Evolutionary conservation across 1,140 invertebrate species (phyloP).

Genomic region (Dermatophagoides farinae): DNA sequence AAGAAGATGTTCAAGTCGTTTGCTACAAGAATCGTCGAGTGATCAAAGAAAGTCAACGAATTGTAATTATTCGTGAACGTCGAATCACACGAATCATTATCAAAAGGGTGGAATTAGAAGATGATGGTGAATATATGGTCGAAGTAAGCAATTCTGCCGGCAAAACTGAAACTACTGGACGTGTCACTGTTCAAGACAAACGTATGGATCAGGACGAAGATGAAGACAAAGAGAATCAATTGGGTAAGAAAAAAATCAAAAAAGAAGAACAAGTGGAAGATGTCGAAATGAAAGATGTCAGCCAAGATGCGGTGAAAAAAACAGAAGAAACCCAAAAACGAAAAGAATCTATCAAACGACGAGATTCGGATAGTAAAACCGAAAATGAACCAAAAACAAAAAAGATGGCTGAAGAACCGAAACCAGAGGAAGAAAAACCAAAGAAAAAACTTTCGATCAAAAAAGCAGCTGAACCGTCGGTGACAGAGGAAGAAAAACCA

Average conservation of each 20-base stretch:
- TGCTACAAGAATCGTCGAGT: constrained; percentile 60
- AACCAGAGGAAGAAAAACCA: constrained; percentile 11
- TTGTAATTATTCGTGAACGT: constrained; percentile 56
- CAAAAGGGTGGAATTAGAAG: constrained; percentile 41
- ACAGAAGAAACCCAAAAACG: not conserved
- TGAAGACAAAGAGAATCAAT: constrained; percentile 22
- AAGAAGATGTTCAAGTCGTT: constrained; percentile 46
- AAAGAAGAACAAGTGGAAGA: constrained; percentile 22
- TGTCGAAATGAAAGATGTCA: constrained; percentile 27
- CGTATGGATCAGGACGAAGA: constrained; percentile 17
- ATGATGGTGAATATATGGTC: constrained; percentile 51
- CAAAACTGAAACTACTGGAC: constrained; percentile 52
- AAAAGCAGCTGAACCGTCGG: not conserved
- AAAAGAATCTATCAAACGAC: not conserved
- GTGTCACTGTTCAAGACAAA: constrained; percentile 33
- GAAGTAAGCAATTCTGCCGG: constrained; percentile 60
- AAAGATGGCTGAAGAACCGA: not conserved
- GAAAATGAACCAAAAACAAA: constrained; percentile 4
- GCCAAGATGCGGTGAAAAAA: constrained; percentile 26
- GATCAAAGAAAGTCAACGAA: constrained; percentile 43
- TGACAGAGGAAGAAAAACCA: not conserved
- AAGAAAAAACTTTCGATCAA: not conserved
- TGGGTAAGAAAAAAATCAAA: constrained; percentile 21
- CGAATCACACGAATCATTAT: constrained; percentile 50
- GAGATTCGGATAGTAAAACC: constrained; percentile 1